Conservation (phyloP, 2,888 invertebrate genomes). For the Chouioia cunea region DNA sequence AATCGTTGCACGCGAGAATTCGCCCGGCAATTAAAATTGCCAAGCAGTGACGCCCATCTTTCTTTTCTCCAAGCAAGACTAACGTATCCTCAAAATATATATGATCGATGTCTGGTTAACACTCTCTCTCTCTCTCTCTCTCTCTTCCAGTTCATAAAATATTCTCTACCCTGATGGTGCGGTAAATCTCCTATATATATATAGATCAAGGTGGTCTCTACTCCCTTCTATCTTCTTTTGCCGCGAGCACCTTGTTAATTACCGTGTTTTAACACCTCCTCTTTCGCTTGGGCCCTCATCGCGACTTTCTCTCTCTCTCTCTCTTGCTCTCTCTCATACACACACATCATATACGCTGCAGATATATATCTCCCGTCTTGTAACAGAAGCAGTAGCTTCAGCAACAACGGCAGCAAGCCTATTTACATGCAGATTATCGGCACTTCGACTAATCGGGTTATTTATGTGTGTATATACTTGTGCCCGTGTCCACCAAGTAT, state of each 20-base stretch:
- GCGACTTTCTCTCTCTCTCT: conserved; percentile 31
- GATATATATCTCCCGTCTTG: conserved; percentile 12
- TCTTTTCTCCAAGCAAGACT: conserved; percentile 56
- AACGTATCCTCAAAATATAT: conserved; percentile 63
- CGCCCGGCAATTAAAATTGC: conserved; percentile 41
- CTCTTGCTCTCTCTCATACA: conserved; percentile 15
- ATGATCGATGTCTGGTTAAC: conserved; percentile 64
- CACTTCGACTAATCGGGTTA: conserved; percentile 45
- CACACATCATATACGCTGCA: no score
- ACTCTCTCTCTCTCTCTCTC: conserved; percentile 22
- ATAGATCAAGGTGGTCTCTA: conserved; percentile 62
- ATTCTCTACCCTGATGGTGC: conserved; percentile 65
- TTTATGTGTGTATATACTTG: conserved; percentile 44
- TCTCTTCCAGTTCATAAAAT: conserved; percentile 64
- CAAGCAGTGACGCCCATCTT: conserved; percentile 20
- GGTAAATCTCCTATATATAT: conserved; percentile 61
- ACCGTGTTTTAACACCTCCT: conserved; percentile 69
- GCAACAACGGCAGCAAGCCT: conserved; percentile 17
- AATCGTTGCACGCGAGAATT: no score
- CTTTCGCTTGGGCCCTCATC: conserved; percentile 46
- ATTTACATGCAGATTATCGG: conserved; percentile 47
- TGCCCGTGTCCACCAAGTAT: not conserved
- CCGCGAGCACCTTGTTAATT: conserved; percentile 65
- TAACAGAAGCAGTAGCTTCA: no score
- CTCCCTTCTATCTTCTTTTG: conserved; percentile 53